phyloP scores from a whole-genome alignment of 2,113 vertebrate genomes.

The Anolis carolinensis region DNA sequence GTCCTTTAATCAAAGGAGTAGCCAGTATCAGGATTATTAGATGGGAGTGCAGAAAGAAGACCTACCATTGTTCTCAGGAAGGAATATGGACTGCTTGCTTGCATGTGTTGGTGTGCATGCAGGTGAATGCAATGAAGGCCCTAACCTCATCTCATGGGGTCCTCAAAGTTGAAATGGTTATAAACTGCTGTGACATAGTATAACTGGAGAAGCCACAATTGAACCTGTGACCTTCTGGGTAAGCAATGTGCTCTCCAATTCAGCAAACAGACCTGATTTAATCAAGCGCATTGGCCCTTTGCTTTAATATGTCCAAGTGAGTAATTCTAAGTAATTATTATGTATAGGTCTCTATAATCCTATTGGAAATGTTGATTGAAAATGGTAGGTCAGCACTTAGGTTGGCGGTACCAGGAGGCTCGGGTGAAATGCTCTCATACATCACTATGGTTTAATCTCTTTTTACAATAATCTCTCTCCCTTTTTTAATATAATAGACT shows the following conservation, averaged over 20 bases:
- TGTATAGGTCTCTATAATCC: neutral
- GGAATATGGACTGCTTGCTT: too few species aligned
- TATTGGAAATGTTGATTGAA: constrained; percentile 52
- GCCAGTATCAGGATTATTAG: too few species aligned
- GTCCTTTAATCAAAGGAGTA: too few species aligned
- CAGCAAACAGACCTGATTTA: neutral
- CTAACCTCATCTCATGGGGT: too few species aligned
- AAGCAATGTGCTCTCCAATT: neutral
- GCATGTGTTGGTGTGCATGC: too few species aligned
- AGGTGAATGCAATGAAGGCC: too few species aligned
- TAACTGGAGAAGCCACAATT: neutral
- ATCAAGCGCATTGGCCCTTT: constrained; percentile 14
- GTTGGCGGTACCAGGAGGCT: neutral
- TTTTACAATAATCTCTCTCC: constrained; percentile 23
- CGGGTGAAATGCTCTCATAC: constrained; percentile 48
- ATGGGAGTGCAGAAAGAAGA: too few species aligned
- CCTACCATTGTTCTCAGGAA: too few species aligned
- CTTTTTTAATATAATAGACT: constrained; percentile 41
- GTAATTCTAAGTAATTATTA: constrained; percentile 32
- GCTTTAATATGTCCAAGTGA: constrained; percentile 34
- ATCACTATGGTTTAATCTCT: constrained; percentile 56
- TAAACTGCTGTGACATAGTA: neutral
- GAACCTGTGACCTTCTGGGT: neutral
- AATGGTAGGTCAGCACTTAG: constrained; percentile 27
- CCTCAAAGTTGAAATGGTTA: too few species aligned